Conservation (phyloP, 2,888 invertebrate species). For the Tyria jacobaeae region DNA sequence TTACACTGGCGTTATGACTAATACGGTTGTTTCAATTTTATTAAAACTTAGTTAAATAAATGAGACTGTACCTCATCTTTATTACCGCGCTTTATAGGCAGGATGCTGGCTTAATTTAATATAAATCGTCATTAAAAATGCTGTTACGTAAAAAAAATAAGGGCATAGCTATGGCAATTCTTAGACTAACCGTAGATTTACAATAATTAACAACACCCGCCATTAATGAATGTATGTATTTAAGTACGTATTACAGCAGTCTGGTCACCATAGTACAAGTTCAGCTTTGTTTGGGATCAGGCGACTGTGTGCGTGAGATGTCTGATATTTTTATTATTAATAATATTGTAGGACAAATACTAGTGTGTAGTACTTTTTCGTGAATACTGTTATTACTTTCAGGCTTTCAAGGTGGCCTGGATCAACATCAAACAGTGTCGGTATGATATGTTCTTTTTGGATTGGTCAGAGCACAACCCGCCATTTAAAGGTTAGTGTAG, state of each 20-base stretch:
- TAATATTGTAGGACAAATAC: no score
- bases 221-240: no score
- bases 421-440: slow-evolving; percentile 75
- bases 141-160: not conserved
- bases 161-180: no score
- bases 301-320: no score
- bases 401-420: slow-evolving; percentile 69
- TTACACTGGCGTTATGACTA: no score
- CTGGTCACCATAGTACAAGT: no score
- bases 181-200: no score
- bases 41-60: slow-evolving; percentile 6
- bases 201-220: no score
- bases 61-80: not conserved
- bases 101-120: not conserved
- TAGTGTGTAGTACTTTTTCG: not conserved
- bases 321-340: no score
- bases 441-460: slow-evolving; percentile 73
- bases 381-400: slow-evolving; percentile 23
- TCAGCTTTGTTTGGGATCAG: no score
- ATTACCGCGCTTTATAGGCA: not conserved
- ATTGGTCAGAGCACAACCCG: slow-evolving; percentile 77
- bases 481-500: slow-evolving; percentile 63
- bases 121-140: slow-evolving; percentile 2
- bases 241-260: no score
- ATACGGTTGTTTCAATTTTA: not conserved